phyloP scores from a whole-genome alignment of 2,797 vertebrate species.

The Sebastes minor region DNA sequence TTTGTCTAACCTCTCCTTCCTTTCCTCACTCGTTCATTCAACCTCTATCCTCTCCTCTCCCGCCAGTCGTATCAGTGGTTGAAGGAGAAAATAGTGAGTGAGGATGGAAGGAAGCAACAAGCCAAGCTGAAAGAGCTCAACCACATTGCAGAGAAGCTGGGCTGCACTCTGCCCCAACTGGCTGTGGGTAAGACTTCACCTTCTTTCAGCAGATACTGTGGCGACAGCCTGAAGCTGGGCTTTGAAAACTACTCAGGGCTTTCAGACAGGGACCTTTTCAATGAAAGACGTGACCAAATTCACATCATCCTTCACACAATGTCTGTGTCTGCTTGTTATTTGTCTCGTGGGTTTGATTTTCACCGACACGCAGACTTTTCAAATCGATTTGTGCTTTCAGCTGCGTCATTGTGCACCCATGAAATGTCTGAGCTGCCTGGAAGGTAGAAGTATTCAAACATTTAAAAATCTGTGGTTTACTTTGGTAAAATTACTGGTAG shows the following conservation, averaged over 20 bases:
- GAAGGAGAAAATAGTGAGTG: slow-evolving; percentile 96
- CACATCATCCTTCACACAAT: not conserved
- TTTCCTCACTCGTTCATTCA: not conserved
- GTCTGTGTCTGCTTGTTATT: not conserved
- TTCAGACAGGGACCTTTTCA: not conserved
- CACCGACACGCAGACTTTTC: not conserved
- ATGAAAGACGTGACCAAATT: not conserved
- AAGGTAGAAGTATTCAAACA: not conserved
- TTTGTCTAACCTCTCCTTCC: not conserved
- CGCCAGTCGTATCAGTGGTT: slow-evolving; percentile 97
- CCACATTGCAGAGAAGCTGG: slow-evolving; percentile 93
- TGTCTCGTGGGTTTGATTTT: not conserved
- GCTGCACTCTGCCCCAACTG: slow-evolving; percentile 95
- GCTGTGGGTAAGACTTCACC: slow-evolving; percentile 89
- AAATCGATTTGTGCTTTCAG: not conserved
- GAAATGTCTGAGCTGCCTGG: not conserved
- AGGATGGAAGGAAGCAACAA: slow-evolving; percentile 96
- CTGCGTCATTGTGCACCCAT: not conserved
- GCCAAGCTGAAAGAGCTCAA: slow-evolving; percentile 93
- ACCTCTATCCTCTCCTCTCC: not conserved
- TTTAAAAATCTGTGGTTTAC: not conserved
- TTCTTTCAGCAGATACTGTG: not conserved
- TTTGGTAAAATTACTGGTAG: not conserved
- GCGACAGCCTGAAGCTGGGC: not conserved
- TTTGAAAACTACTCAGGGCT: not conserved